phyloP scores from a whole-genome alignment of 2,888 invertebrate genomes.

The Phortica magna region DNA sequence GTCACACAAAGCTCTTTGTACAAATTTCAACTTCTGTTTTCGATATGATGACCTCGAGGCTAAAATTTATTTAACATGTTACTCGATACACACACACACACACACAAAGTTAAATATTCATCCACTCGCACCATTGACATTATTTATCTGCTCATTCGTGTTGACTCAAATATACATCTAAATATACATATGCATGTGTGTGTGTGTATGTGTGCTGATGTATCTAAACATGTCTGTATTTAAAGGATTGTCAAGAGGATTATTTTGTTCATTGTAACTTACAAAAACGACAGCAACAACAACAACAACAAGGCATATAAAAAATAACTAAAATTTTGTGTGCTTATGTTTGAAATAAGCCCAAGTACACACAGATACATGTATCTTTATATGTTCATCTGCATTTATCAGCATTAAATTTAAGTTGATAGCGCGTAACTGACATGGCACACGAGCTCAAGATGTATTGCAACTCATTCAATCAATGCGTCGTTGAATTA shows the following conservation, averaged over 20 bases:
- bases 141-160: neutral
- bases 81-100: constrained; percentile 36
- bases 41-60: constrained; percentile 73
- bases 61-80: constrained; percentile 45
- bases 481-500: neutral
- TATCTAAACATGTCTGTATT: constrained; percentile 10
- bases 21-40: constrained; percentile 55
- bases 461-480: neutral
- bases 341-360: constrained; percentile 11
- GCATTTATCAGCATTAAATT: neutral
- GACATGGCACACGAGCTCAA: neutral
- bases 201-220: neutral
- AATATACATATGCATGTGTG: neutral
- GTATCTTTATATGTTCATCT: neutral
- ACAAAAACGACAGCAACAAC: neutral
- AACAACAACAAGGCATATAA: neutral
- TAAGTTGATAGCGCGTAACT: neutral
- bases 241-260: constrained; percentile 31
- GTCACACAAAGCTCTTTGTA: constrained; percentile 47
- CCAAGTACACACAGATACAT: neutral
- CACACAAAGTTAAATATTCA: neutral
- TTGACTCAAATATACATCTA: too few species aligned
- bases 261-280: constrained; percentile 19
- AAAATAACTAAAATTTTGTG: neutral
- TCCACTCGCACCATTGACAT: neutral